Base-by-base conservation (phyloP, 2,113 vertebrate genomes). In the Rhipidura dahli region DNA sequence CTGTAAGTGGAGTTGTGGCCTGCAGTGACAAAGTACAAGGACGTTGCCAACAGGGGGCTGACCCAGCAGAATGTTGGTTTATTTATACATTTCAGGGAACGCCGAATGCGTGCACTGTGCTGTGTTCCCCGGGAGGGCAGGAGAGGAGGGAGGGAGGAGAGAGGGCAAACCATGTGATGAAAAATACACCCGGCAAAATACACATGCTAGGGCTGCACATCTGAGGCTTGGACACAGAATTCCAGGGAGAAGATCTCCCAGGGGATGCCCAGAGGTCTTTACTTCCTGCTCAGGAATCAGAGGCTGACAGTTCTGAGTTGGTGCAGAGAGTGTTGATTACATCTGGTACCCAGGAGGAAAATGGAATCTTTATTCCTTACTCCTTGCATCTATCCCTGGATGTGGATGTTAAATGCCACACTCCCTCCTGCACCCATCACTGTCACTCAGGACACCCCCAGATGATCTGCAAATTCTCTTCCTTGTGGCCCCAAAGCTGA, bases 41-140 rank as follows among this genome's bases (percentile, higher is more conserved):
- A 87, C 72, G 47, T 12, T 96, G 90, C 83, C 91, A 94, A 61
- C 39, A 35, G 80, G 78, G 66, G 60, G 89, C 94, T 92, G 95
- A 96, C 85, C 76, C 78, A 96, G 95, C 88, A 96, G 21, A 95
- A 97, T 6, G 22, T 40, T 72, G 81, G 66, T 95, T 95, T 97
- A 94, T 94, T 96, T 92, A 88, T 95, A 81, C 70, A 76, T 91
- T 86, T 89, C 83, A 35, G 66, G 3, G 1, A 61, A 6, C 10
- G 42, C 87, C 23, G 0, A 94, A 69, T 45, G 79, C 3, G 0
- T 37, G 33, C 19, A 5, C 53, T 53, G n/a, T 68, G 14, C 70
- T 76, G 15, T 44, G 7, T 47, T 53, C 51, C 80, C 70, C 10
- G 7, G 61, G 72, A 85, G 51, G 28, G 65, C 44, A 76, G 40